These are phyloP conservation scores for Lumbricus terrestris DNA, from an alignment of 2,888 invertebrate species.

Conservation along the genomic window DNA sequence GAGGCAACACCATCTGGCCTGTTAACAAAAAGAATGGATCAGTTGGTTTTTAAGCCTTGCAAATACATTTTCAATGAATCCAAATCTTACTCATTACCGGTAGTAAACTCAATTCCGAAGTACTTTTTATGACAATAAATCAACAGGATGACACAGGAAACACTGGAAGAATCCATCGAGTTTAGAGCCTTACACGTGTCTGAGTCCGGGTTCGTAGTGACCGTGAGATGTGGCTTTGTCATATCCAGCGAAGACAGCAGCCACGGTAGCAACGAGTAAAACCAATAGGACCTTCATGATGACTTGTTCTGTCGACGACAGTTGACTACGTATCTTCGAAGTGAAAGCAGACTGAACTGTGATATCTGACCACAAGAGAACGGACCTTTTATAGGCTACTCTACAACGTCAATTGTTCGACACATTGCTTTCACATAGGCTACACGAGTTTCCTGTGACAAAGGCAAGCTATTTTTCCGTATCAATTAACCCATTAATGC, in stretches of 20 bases:
- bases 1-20: background rate
- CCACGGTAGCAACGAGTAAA: background rate
- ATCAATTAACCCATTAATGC: too few species aligned
- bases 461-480: too few species aligned
- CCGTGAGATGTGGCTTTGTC: background rate
- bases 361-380: background rate
- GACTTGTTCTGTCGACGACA: background rate
- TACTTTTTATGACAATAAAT: too few species aligned
- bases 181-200: conserved; percentile 15
- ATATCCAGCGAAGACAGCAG: background rate
- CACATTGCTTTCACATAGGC: too few species aligned
- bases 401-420: too few species aligned
- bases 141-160: too few species aligned
- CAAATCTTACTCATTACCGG: background rate
- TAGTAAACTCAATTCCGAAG: too few species aligned
- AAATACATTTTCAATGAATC: background rate
- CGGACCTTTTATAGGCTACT: background rate
- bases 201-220: conserved; percentile 12
- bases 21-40: background rate
- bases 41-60: too few species aligned
- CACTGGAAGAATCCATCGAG: too few species aligned
- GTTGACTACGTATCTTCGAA: background rate
- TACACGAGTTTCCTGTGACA: too few species aligned
- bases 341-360: background rate
- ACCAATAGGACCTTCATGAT: background rate